A percentile compares a stretch with the other conserved stretches of the same genome.
These are phyloP conservation scores for Drosophila mojavensis DNA, from an alignment of 1,140 invertebrate genomes.

Conservation along the genomic window DNA sequence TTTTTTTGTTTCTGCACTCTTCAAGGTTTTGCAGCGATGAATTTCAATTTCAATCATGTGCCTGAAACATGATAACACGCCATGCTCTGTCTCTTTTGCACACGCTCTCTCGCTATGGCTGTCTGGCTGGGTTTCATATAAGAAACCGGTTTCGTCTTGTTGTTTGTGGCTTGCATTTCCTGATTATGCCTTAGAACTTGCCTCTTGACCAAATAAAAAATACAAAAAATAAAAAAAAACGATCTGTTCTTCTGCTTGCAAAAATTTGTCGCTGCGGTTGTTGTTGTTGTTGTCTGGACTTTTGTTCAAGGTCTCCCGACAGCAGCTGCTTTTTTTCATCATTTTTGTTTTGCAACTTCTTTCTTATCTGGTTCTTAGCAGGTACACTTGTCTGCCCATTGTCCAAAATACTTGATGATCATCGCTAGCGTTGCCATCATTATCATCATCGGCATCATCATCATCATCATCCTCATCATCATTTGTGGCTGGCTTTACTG, in stretches of 20 bases:
- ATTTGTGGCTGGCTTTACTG: slow-evolving; percentile 56
- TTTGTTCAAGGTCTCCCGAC: slow-evolving; percentile 68
- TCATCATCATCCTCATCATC: slow-evolving; percentile 1
- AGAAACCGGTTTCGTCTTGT: slow-evolving; percentile 60
- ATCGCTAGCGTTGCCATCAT: slow-evolving; percentile 4
- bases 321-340: slow-evolving; percentile 65
- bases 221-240: slow-evolving; percentile 1
- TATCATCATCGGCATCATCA: neutral
- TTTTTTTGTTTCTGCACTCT: slow-evolving; percentile 1
- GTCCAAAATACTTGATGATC: slow-evolving; percentile 42
- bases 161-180: slow-evolving; percentile 66
- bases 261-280: slow-evolving; percentile 75
- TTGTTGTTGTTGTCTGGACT: slow-evolving; percentile 40
- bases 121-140: slow-evolving; percentile 25
- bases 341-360: slow-evolving; percentile 3
- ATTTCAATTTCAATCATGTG: slow-evolving; percentile 72
- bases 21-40: slow-evolving; percentile 59
- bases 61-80: slow-evolving; percentile 76
- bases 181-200: slow-evolving; percentile 75
- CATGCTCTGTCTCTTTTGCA: slow-evolving; percentile 1
- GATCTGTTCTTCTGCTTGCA: slow-evolving; percentile 18
- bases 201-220: slow-evolving; percentile 48
- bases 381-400: slow-evolving; percentile 77
- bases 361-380: slow-evolving; percentile 42
- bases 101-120: slow-evolving; percentile 20